These are phyloP conservation scores for Pimpla rufipes DNA, from an alignment of 2,888 invertebrate genomes.

Conservation along the genomic window DNA sequence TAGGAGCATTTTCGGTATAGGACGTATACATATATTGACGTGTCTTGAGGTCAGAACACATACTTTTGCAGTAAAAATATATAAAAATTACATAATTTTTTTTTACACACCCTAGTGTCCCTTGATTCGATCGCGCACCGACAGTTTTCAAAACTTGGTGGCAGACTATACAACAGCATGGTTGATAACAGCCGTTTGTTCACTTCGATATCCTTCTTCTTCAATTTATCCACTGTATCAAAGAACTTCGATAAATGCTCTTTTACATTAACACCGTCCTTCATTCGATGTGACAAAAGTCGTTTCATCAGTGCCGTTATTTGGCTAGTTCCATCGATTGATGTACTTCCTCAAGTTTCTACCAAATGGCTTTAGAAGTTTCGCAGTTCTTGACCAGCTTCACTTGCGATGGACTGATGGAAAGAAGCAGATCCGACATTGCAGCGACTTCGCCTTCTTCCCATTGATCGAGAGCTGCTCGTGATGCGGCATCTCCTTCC, in stretches of 20 bases:
- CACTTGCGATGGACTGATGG: slow-evolving; percentile 7
- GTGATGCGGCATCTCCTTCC: slow-evolving; percentile 1
- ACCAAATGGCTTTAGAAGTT: slow-evolving; percentile 28
- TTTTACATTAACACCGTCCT: not conserved
- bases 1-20: no score
- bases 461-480: not conserved
- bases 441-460: slow-evolving; percentile 1
- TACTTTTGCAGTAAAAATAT: no score
- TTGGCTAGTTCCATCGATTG: slow-evolving; percentile 15
- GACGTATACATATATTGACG: no score
- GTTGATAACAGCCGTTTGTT: slow-evolving; percentile 12
- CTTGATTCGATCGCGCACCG: slow-evolving; percentile 69
- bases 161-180: slow-evolving; percentile 63
- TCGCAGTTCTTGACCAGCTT: not conserved
- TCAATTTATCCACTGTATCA: not conserved
- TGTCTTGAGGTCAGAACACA: no score
- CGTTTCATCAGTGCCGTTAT: slow-evolving; percentile 2
- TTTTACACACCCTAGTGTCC: no score
- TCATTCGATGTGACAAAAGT: not conserved
- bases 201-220: not conserved
- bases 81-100: no score
- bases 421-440: not conserved
- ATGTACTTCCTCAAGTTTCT: slow-evolving; percentile 12
- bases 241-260: slow-evolving; percentile 1
- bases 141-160: slow-evolving; percentile 32